Evolutionary conservation across 2,888 invertebrate species (phyloP).

Genomic region (Xylota segnis): DNA sequence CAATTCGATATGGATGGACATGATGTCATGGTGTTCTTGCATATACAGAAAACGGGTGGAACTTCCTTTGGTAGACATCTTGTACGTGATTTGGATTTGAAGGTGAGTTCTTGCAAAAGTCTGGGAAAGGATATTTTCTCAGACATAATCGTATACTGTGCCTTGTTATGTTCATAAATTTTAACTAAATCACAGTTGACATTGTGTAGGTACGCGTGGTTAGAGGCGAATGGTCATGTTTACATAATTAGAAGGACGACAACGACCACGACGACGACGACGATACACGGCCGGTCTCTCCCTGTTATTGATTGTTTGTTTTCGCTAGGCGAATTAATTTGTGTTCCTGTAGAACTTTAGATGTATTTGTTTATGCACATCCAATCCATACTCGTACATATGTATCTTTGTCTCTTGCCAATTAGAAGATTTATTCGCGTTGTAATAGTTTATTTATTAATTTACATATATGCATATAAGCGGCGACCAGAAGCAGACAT

Average conservation of each 20-base stretch:
- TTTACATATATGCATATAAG: conserved; percentile 53
- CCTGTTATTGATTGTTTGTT: conserved; percentile 46
- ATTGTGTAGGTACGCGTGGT: conserved; percentile 42
- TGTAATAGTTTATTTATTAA: conserved; percentile 52
- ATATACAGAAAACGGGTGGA: conserved; percentile 99
- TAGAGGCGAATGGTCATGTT: conserved; percentile 62
- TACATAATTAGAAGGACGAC: conserved; percentile 64
- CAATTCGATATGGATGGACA: conserved; percentile 95
- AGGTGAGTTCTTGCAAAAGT: conserved; percentile 84
- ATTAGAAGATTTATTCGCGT: conserved; percentile 59
- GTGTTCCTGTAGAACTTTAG: conserved; percentile 16
- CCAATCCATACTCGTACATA: no score
- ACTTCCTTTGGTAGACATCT: conserved; percentile 98
- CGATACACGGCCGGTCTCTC: no score
- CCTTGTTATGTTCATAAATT: conserved; percentile 50
- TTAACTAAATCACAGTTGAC: conserved; percentile 37
- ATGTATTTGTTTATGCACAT: conserved; percentile 19
- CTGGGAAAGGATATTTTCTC: conserved; percentile 18
- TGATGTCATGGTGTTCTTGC: conserved; percentile 99
- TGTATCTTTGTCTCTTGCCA: conserved; percentile 22
- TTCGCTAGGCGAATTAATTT: conserved; percentile 47
- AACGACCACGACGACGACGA: no score
- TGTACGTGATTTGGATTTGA: conserved; percentile 95
- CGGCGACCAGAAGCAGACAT: conserved; percentile 25
- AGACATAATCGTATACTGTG: neutral